phyloP scores from a whole-genome alignment of 1,140 invertebrate genomes.

The Drosophila takahashii region DNA sequence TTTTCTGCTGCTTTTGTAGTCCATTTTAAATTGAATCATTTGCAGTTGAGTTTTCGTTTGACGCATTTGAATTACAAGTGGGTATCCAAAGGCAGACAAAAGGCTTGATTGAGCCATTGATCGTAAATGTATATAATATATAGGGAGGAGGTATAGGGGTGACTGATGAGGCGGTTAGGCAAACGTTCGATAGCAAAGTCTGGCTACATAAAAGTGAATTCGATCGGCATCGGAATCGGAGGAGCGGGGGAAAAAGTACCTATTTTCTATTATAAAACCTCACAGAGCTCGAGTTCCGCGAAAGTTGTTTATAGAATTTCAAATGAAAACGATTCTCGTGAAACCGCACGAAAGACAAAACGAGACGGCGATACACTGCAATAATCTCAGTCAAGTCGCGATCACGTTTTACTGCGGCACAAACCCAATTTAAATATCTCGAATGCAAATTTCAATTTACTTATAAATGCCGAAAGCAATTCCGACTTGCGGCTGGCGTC shows the following conservation, averaged over 20 bases:
- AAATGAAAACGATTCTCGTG: constrained; percentile 23
- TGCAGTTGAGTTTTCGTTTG: constrained; percentile 53
- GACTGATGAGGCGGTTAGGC: constrained; percentile 3
- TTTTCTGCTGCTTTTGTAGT: constrained; percentile 17
- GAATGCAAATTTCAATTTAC: constrained; percentile 62
- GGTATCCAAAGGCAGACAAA: constrained; percentile 6
- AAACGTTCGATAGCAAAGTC: constrained; percentile 15
- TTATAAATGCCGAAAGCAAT: constrained; percentile 32
- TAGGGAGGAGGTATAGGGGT: neutral
- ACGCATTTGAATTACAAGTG: constrained; percentile 61
- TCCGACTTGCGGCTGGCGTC: neutral
- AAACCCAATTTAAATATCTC: constrained; percentile 67
- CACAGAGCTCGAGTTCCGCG: constrained; percentile 53
- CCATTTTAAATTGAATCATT: constrained; percentile 55
- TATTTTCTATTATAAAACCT: constrained; percentile 21
- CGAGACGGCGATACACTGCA: constrained; percentile 2
- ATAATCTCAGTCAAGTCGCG: constrained; percentile 31
- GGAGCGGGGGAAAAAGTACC: neutral
- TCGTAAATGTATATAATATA: neutral
- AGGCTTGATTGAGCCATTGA: constrained; percentile 42
- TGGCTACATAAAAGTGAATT: neutral
- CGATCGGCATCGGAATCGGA: too few species aligned
- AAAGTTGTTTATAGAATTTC: constrained; percentile 71
- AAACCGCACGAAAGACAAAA: neutral
- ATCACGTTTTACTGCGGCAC: constrained; percentile 61